Evolutionary conservation across 2,888 invertebrate species (phyloP).

Genomic region (Andrena fulva): DNA sequence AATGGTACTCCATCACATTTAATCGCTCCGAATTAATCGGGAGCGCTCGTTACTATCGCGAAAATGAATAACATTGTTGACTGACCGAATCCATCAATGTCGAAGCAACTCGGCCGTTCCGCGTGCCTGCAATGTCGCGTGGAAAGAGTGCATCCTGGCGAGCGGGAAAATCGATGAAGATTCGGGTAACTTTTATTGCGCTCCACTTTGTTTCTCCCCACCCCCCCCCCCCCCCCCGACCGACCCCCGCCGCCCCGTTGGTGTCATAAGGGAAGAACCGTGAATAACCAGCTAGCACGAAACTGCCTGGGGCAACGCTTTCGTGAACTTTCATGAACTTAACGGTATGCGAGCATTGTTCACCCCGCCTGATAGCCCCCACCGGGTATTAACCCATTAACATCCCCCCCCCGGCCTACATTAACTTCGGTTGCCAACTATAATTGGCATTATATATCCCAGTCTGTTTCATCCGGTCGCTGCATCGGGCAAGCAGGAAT

Average conservation of each 20-base stretch:
- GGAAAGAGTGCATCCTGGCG: neutral
- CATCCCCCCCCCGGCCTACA: slow-evolving; percentile 46
- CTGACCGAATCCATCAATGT: slow-evolving; percentile 8
- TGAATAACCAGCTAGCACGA: slow-evolving; percentile 51
- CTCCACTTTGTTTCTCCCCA: slow-evolving; percentile 39
- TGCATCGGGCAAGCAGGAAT: slow-evolving; percentile 58
- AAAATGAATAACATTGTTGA: neutral
- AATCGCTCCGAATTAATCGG: neutral
- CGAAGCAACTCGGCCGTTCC: neutral
- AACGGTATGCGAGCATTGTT: slow-evolving; percentile 58
- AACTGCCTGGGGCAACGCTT: slow-evolving; percentile 57
- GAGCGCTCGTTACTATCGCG: neutral
- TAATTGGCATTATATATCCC: slow-evolving; percentile 63
- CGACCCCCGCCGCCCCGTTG: no score
- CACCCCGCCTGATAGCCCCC: slow-evolving; percentile 51
- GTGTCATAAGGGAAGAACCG: slow-evolving; percentile 29
- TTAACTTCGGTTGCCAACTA: slow-evolving; percentile 65
- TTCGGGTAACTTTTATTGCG: slow-evolving; percentile 45
- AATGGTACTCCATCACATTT: no score
- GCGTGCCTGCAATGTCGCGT: neutral
- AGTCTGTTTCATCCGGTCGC: slow-evolving; percentile 59
- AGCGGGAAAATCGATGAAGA: slow-evolving; percentile 32
- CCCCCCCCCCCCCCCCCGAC: no score
- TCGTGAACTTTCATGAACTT: slow-evolving; percentile 60
- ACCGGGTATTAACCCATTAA: slow-evolving; percentile 66